Base-by-base conservation (phyloP, 2,797 vertebrate genomes). In the Danio aesculapii region DNA sequence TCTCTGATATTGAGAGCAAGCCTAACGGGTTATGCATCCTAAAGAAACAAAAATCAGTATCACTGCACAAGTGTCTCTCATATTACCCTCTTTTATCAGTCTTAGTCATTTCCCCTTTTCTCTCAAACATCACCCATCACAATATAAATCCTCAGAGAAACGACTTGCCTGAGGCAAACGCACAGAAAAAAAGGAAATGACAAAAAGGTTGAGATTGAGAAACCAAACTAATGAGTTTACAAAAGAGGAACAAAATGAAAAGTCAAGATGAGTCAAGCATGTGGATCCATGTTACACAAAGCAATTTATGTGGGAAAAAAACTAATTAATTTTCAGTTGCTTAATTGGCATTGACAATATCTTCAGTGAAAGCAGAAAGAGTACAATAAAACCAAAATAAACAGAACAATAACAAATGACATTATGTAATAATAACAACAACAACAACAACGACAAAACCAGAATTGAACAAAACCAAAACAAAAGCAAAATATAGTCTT, bases 61-160 rank as follows among this genome's bases (percentile, higher is more conserved):
- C 3, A n/a, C 58, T 1, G 16, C 75, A 58, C 16, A 59, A 69
- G 64, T 2, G 12, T 11, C 30, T 69, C 21, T 19, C 55, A 8
- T 69, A 69, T 14, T 68, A 50, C 8, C n/a, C 83, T 81, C 71
- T 55, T 77, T 79, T 21, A 63, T 83, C 75, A 86, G 82, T 85
- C 84, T 85, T 82, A 85, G 84, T 91, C 83, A 83, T 82, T 90
- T 59, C 44, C 83, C 82, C 52, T 53, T 87, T 77, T 59, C 39
- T 57, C 85, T 78, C 80, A 73, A 86, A 85, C 61, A 57, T 74
- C 71, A 87, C 77, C 84, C 84, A 79, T 89, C 88, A 88, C 77
- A 88, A 87, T 77, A 69, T 87, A 50, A 77, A 85, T 87, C 84
- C 86, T 30, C 81, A 75, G 84, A 91, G 88, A 88, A 86, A 87